phyloP scores from a whole-genome alignment of 2,888 invertebrate genomes.

The Hetaerina titia region DNA sequence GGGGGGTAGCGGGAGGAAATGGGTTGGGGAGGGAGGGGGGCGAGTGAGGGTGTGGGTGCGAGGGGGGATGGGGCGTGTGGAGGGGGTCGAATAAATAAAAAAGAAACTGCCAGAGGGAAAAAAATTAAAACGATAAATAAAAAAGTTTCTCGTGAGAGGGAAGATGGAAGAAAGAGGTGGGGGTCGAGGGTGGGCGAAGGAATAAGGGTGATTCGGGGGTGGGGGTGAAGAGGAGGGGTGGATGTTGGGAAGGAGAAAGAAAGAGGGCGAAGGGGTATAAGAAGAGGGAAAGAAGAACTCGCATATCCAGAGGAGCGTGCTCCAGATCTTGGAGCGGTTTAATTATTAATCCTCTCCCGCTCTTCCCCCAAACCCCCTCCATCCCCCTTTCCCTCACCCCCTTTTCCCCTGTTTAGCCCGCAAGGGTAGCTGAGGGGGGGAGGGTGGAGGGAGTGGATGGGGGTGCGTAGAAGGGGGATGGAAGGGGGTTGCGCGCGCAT shows the following conservation, averaged over 20 bases:
- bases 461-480: background rate
- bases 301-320: background rate
- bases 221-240: background rate
- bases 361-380: background rate
- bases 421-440: background rate
- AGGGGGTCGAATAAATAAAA: no score
- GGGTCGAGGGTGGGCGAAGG: no score
- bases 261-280: background rate
- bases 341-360: background rate
- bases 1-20: background rate
- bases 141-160: no score
- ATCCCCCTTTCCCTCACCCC: no score
- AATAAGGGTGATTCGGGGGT: no score
- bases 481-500: background rate
- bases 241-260: background rate
- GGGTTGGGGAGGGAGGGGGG: background rate
- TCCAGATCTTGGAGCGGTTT: constrained; percentile 32
- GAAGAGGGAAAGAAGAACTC: background rate
- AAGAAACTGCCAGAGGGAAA: no score
- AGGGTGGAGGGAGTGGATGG: background rate
- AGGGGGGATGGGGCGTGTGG: background rate
- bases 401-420: background rate
- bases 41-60: background rate
- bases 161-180: no score
- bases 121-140: no score